Evolutionary conservation across 2,888 invertebrate species (phyloP).

Genomic region (Xestia xanthographa): DNA sequence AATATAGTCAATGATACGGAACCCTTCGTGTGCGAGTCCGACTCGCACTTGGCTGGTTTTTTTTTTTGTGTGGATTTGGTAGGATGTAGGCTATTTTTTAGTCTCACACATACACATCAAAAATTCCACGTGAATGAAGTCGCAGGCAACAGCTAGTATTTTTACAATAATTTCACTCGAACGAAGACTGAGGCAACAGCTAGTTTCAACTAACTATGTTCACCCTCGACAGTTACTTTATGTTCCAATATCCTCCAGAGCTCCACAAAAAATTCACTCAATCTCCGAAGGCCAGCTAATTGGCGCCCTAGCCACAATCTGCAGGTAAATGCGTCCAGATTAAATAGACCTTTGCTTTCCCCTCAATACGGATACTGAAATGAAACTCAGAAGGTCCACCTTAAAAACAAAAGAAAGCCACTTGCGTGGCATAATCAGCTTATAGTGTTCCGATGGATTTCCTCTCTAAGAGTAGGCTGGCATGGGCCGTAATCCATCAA

Average conservation of each 20-base stretch:
- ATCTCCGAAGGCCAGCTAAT: slow-evolving; percentile 71
- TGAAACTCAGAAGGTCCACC: slow-evolving; percentile 24
- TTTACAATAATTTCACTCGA: too few relatives aligned
- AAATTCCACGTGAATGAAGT: too few relatives aligned
- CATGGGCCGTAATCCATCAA: not conserved
- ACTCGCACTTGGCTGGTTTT: too few relatives aligned
- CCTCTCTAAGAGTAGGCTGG: not conserved
- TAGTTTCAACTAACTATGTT: not conserved
- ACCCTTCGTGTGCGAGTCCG: too few relatives aligned
- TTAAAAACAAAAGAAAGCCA: not conserved
- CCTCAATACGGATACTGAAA: slow-evolving; percentile 11
- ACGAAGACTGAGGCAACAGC: too few relatives aligned
- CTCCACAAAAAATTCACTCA: slow-evolving; percentile 58
- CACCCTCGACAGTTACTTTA: slow-evolving; percentile 14
- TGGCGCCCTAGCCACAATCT: slow-evolving; percentile 70
- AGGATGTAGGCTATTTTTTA: too few relatives aligned
- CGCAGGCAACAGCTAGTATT: too few relatives aligned
- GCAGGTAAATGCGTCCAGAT: slow-evolving; percentile 70
- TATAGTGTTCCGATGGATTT: not conserved
- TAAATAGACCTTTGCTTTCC: slow-evolving; percentile 58
- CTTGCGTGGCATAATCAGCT: not conserved
- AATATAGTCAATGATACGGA: too few relatives aligned
- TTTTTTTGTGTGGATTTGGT: too few relatives aligned
- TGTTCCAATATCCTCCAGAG: slow-evolving; percentile 46
- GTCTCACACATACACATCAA: too few relatives aligned